Base-by-base conservation (phyloP, 2,888 invertebrate species). In the Eudasyphora cyanicolor region DNA sequence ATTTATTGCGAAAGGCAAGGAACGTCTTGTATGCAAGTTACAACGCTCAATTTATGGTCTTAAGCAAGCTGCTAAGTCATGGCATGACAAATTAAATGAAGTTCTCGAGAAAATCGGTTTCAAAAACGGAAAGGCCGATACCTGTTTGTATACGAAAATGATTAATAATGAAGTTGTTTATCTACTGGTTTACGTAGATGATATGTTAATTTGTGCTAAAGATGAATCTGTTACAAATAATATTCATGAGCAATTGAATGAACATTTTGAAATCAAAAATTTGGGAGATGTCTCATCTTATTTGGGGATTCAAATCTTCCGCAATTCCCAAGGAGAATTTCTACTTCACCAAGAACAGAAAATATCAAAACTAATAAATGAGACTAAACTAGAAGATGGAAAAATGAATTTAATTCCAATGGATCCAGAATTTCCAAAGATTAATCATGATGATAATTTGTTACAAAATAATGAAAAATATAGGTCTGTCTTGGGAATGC, bases 21-120 rank as follows among this genome's bases (percentile, higher is more conserved):
- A 76, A 35, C 14, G 29, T 27, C 12, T 70, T 5, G 77, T 77
- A 57, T 77, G 77, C n/a, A 77, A 60, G n/a, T 17, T 69, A 21
- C 29, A 70, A n/a, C 42, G 69, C 38, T 77, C 69, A 12, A 27
- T 77, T 42, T 70, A 77, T 45, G 77, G 70, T 2, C 17, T 54
- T 27, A 67, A 67, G 19, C 38, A 76, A 19, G 57, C 76, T 7
- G 69, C 57, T 24, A 77, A 32, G 45, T 69, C 60, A 10, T 77
- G 76, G 76, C 45, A n/a, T n/a, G n/a, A n/a, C n/a, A 69, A 45
- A 69, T 57, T 21, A 17, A 10, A 49, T 49, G 69, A 29, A 60
- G 24, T 57, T 21, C 29, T 77, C 7, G 14, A 17, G 12, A 60
- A n/a, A n/a, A n/a, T n/a, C n/a, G n/a, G n/a, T n/a, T n/a, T n/a